Conservation (phyloP, 2,888 invertebrate species). For the Meiosimyza decipiens region DNA sequence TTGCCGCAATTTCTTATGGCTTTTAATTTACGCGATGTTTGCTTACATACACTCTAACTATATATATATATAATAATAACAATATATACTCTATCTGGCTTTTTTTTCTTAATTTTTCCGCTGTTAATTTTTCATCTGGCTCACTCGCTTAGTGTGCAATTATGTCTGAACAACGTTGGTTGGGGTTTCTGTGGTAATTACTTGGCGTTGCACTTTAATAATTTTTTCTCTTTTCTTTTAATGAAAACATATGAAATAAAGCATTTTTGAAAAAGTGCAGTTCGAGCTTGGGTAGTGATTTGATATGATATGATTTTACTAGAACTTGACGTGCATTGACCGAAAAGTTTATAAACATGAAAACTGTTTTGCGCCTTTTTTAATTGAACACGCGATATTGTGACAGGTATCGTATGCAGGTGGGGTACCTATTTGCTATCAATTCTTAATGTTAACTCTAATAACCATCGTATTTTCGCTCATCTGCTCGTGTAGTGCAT, state of each 20-base stretch:
- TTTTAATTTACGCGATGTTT: background rate
- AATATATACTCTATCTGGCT: background rate
- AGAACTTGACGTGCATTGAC: slow-evolving; percentile 40
- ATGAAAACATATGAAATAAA: slow-evolving; percentile 10
- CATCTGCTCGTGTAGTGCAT: too few species aligned
- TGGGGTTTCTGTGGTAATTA: slow-evolving; percentile 37
- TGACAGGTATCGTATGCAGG: background rate
- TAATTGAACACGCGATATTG: slow-evolving; percentile 27
- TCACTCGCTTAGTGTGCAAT: slow-evolving; percentile 30
- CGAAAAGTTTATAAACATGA: slow-evolving; percentile 34
- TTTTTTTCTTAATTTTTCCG: slow-evolving; percentile 25
- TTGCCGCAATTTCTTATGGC: slow-evolving; percentile 37
- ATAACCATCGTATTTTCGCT: too few species aligned
- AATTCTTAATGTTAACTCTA: too few species aligned
- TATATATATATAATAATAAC: background rate
- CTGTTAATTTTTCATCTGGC: slow-evolving; percentile 28
- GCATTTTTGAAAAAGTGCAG: background rate
- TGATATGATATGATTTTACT: slow-evolving; percentile 17
- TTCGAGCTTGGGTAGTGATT: too few species aligned
- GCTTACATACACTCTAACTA: too few species aligned
- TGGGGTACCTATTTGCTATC: too few species aligned
- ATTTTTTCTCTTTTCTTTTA: background rate
- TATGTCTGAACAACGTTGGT: slow-evolving; percentile 12
- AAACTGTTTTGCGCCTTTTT: slow-evolving; percentile 12
- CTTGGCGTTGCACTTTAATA: slow-evolving; percentile 35